These are phyloP conservation scores for Planococcus citri DNA, from an alignment of 1,140 invertebrate species.

Conservation along the genomic window DNA sequence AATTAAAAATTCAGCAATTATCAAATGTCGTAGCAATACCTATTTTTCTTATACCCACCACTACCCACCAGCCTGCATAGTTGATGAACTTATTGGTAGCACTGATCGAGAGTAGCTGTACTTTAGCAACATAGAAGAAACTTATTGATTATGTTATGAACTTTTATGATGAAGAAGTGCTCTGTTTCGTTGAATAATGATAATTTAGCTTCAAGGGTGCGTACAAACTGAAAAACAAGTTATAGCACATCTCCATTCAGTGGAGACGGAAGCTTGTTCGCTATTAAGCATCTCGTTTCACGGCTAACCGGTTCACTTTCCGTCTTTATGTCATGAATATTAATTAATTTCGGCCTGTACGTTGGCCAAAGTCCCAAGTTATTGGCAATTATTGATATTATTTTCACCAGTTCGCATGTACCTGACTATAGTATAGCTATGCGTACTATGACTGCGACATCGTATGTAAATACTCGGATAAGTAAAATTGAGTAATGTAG, in stretches of 20 bases:
- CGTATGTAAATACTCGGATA: too few relatives aligned
- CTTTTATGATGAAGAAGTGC: not conserved
- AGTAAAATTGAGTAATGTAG: too few relatives aligned
- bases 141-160: too few relatives aligned
- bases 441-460: too few relatives aligned
- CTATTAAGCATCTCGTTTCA: not conserved
- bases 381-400: not conserved
- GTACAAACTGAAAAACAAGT: not conserved
- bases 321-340: not conserved
- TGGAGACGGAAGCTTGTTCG: conserved; percentile 5
- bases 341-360: not conserved
- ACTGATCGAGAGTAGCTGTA: too few relatives aligned
- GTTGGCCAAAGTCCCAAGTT: not conserved
- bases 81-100: too few relatives aligned
- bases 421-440: too few relatives aligned
- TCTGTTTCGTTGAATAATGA: not conserved
- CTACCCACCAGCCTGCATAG: too few relatives aligned
- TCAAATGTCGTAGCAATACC: too few relatives aligned
- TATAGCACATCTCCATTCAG: not conserved
- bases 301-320: conserved; percentile 5
- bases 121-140: too few relatives aligned
- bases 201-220: not conserved
- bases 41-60: too few relatives aligned
- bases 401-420: not conserved
- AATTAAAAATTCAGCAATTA: too few relatives aligned